Evolutionary conservation across 1,140 invertebrate species (phyloP).

Genomic region (Tachypleus tridentatus): DNA sequence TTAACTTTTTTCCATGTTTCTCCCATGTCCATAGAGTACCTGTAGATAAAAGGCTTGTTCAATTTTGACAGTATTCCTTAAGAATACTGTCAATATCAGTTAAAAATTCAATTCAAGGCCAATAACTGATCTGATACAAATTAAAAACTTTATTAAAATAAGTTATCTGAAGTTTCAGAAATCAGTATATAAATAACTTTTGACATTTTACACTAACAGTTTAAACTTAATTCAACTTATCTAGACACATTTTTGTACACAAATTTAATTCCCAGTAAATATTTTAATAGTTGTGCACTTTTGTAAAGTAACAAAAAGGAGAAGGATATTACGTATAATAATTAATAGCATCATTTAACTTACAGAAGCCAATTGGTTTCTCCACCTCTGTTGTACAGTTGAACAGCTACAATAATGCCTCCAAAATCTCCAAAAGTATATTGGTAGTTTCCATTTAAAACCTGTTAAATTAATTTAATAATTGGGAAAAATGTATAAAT

Average conservation of each 20-base stretch:
- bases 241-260: too few species aligned
- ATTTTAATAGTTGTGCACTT: too few species aligned
- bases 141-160: too few species aligned
- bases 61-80: constrained; percentile 2
- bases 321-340: too few species aligned
- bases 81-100: neutral
- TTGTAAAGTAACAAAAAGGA: too few species aligned
- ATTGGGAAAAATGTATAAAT: constrained; percentile 4
- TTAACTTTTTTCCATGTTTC: constrained; percentile 56
- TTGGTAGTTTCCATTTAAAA: constrained; percentile 66
- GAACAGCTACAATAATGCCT: constrained; percentile 68
- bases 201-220: too few species aligned
- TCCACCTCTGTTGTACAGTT: constrained; percentile 53
- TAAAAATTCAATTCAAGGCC: too few species aligned
- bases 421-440: constrained; percentile 87
- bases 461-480: constrained; percentile 28
- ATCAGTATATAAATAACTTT: too few species aligned
- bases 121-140: too few species aligned
- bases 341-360: constrained; percentile 15
- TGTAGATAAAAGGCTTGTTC: constrained; percentile 20
- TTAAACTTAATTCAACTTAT: too few species aligned
- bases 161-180: too few species aligned
- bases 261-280: too few species aligned
- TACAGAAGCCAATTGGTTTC: constrained; percentile 57
- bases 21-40: constrained; percentile 75